phyloP scores from a whole-genome alignment of 2,797 vertebrate species.

The Ctenosaura bakeri region DNA sequence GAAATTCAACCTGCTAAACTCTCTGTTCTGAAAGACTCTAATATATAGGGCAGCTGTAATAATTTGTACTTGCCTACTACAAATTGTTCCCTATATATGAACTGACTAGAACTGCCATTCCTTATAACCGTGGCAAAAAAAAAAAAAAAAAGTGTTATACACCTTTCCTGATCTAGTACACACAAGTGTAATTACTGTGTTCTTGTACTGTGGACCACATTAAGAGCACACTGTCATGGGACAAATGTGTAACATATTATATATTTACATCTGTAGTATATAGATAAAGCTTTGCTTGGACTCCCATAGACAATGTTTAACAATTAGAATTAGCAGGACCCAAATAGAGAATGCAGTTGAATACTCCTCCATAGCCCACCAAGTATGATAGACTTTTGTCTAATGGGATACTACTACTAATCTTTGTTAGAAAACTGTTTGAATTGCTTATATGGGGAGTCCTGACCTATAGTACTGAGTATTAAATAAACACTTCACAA shows the following conservation, averaged over 20 bases:
- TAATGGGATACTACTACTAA: neutral
- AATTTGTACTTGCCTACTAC: neutral
- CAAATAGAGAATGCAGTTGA: neutral
- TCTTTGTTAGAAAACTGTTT: neutral
- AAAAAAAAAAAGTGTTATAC: neutral
- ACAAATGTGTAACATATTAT: neutral
- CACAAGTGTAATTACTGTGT: no score
- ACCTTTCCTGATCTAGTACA: no score
- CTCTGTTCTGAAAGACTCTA: neutral
- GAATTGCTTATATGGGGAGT: neutral
- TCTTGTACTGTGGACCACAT: neutral
- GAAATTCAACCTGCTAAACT: neutral
- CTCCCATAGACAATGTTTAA: no score
- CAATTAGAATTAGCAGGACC: no score
- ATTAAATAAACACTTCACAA: conserved; percentile 18
- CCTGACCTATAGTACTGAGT: neutral
- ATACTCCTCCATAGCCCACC: neutral
- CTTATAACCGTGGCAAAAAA: neutral
- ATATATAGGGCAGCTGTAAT: neutral
- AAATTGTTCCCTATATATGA: neutral
- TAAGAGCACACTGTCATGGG: neutral
- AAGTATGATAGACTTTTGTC: neutral
- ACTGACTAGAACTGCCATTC: neutral
- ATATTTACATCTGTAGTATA: no score
- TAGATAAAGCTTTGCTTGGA: no score